Base-by-base conservation (phyloP, 2,888 invertebrate genomes). In the Thalpophila matura region DNA sequence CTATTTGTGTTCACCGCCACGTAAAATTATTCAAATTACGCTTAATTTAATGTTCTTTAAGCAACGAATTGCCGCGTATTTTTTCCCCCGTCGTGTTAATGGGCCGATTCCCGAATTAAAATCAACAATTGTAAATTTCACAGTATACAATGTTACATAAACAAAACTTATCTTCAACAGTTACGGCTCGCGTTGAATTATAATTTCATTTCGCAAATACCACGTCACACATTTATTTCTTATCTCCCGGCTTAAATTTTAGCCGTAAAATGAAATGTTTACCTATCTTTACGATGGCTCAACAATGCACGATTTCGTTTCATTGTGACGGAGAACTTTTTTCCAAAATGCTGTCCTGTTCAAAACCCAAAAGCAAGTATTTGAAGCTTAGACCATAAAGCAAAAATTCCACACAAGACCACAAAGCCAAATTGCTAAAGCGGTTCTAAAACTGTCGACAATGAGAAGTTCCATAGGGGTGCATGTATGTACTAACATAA, bases 21-120 rank as follows among this genome's bases (percentile, higher is more conserved):
- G 90, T 89, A 88, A 91, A 91, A 91, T 79, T 91, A 92, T 92
- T 91, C 91, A 91, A 92, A 91, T 92, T 90, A 86, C 86, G 87
- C 86, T 88, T 86, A 89, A 91, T 91, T 91, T 90, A 89, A 90
- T 90, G 90, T 89, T 90, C 87, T 90, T 89, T 83, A 86, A 88
- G 88, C 84, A 90, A 91, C 85, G 87, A 89, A 91, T 89, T 87
- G 89, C 86, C 77, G 85, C 87, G 84, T 89, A 90, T 89, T 91
- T 89, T 88, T 90, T 87, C 86, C 82, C 86, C 80, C 67, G 86
- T 86, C 87, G 88, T 88, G 86, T 86, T 89, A 91, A 92, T 90
- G 89, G 89, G 84, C 84, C 84, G 88, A 89, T 89, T 68, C 87
- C 85, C 86, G 88, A 90, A 91, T 92, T 88, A 89, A 90, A 90